Percentiles rank a stretch among this genome's conserved stretches.
phyloP scores from a whole-genome alignment of 1,140 invertebrate species.

The Drosophila lowei region DNA sequence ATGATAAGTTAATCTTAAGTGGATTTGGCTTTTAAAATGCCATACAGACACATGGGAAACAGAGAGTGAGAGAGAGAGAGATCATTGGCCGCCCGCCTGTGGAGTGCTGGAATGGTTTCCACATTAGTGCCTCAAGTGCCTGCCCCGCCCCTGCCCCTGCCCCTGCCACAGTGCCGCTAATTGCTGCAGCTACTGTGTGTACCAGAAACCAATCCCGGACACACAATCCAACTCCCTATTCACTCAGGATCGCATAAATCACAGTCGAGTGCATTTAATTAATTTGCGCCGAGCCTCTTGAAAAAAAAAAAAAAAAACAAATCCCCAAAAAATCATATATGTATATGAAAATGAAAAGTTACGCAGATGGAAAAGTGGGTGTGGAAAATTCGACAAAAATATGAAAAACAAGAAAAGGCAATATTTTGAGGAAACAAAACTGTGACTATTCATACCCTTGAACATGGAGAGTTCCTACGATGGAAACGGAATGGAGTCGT shows the following conservation, averaged over 20 bases:
- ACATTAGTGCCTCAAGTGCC: constrained; percentile 36
- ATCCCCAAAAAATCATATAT: constrained; percentile 23
- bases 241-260: constrained; percentile 49
- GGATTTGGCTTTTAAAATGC: constrained; percentile 64
- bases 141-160: constrained; percentile 7
- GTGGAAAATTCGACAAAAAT: constrained; percentile 37
- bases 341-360: constrained; percentile 19
- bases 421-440: too few relatives aligned
- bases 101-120: constrained; percentile 17
- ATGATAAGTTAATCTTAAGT: constrained; percentile 77
- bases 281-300: constrained; percentile 51
- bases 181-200: constrained; percentile 22
- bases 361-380: neutral
- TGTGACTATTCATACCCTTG: too few relatives aligned
- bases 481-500: too few relatives aligned
- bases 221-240: constrained; percentile 8
- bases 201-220: neutral
- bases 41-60: constrained; percentile 18
- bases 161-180: constrained; percentile 15
- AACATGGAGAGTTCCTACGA: too few relatives aligned
- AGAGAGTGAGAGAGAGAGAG: constrained; percentile 11
- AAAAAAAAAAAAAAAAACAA: constrained; percentile 28
- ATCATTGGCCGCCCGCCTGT: constrained; percentile 22
- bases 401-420: constrained; percentile 1
- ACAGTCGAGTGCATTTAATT: constrained; percentile 67